A percentile compares a stretch with the other conserved stretches of the same genome.
phyloP scores from a whole-genome alignment of 2,797 vertebrate species.

The Crypturellus tataupa region DNA sequence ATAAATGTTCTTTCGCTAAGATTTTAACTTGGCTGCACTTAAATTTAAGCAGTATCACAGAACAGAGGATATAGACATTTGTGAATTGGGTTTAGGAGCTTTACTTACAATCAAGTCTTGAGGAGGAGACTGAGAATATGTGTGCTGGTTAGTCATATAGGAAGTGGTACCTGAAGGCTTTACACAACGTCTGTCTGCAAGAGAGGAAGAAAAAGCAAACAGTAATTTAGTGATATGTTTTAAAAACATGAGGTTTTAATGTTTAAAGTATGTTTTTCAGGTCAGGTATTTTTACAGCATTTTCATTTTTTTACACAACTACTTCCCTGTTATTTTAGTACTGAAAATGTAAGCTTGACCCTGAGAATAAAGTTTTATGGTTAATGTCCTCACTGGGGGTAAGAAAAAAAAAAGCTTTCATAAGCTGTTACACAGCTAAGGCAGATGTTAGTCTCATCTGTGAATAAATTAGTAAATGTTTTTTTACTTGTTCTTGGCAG shows the following conservation, averaged over 20 bases:
- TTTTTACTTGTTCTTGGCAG: not conserved
- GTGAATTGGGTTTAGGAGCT: not conserved
- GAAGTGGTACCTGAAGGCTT: not conserved
- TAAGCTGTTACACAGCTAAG: not conserved
- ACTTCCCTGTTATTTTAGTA: not conserved
- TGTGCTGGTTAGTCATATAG: fast-evolving
- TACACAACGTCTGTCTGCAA: constrained; percentile 75
- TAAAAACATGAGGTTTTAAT: not conserved
- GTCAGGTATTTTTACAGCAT: not conserved
- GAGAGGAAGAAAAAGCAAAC: constrained; percentile 10
- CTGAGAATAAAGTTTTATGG: not conserved
- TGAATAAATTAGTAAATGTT: not conserved
- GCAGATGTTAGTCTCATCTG: not conserved
- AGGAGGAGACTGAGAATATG: not conserved
- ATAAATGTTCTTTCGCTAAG: not conserved
- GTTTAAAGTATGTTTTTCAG: not conserved
- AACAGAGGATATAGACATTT: not conserved
- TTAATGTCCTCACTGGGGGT: not conserved
- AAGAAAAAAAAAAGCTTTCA: not conserved
- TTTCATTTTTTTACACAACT: not conserved
- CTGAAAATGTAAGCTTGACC: not conserved
- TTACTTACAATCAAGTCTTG: constrained; percentile 24
- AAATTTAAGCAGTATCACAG: not conserved
- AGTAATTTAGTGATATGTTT: not conserved
- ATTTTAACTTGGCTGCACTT: not conserved